phyloP scores from a whole-genome alignment of 2,797 vertebrate genomes.

The Australoheros facetus region DNA sequence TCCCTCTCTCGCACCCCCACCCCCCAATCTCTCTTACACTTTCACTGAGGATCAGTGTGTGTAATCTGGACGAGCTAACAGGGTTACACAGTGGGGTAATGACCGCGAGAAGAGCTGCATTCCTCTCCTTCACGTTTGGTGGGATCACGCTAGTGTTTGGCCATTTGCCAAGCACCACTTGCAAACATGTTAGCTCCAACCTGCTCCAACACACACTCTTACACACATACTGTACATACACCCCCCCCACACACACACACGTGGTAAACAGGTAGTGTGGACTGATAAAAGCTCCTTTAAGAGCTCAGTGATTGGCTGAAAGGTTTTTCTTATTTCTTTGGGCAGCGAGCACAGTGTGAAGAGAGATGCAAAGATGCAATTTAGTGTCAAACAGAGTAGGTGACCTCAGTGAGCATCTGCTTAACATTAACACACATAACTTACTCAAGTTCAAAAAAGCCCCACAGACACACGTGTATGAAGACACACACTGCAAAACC shows the following conservation, averaged over 20 bases:
- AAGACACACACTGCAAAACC: slow-evolving; percentile 13
- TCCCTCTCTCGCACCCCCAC: slow-evolving; percentile 25
- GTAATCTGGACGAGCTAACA: slow-evolving; percentile 68
- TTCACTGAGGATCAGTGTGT: slow-evolving; percentile 66
- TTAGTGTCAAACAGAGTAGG: slow-evolving; percentile 48
- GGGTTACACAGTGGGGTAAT: slow-evolving; percentile 60
- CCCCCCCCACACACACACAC: slow-evolving; percentile 15
- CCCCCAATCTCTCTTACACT: slow-evolving; percentile 38
- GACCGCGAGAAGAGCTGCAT: slow-evolving; percentile 57
- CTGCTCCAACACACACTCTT: slow-evolving; percentile 30
- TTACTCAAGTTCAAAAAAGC: slow-evolving; percentile 15
- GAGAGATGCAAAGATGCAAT: slow-evolving; percentile 41
- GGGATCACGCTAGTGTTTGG: slow-evolving; percentile 64
- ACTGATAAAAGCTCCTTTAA: slow-evolving; percentile 44
- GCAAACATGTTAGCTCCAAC: slow-evolving; percentile 45
- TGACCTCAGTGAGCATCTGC: slow-evolving; percentile 57
- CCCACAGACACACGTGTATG: background rate
- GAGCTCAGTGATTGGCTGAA: slow-evolving; percentile 58
- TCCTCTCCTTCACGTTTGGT: slow-evolving; percentile 67
- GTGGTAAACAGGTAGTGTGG: slow-evolving; percentile 59
- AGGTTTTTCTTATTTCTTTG: slow-evolving; percentile 1
- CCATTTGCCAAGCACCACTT: slow-evolving; percentile 49
- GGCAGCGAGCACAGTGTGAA: slow-evolving; percentile 11
- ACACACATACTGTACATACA: slow-evolving; percentile 13
- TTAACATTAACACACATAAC: slow-evolving; percentile 39